These are phyloP conservation scores for Drosophila monieri DNA, from an alignment of 2,888 invertebrate species.

Conservation along the genomic window DNA sequence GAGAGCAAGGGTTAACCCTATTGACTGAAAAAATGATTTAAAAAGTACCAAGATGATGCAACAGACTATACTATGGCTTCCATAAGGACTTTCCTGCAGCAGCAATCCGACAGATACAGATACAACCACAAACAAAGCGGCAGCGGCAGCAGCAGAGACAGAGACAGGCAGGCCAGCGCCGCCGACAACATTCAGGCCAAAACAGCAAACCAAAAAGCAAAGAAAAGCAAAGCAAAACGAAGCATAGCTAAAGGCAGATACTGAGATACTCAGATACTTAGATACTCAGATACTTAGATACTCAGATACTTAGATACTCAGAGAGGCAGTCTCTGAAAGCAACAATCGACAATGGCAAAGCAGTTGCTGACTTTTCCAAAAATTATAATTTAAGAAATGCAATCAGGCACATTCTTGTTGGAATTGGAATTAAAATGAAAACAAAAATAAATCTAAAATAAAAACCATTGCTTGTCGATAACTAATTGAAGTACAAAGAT, in stretches of 20 bases:
- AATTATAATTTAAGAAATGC: no score
- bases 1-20: no score
- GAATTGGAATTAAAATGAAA: no score
- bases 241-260: conserved; percentile 57
- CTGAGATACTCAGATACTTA: conserved; percentile 50
- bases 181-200: conserved; percentile 80
- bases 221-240: conserved; percentile 39
- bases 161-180: no score
- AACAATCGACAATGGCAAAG: neutral
- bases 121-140: conserved; percentile 27
- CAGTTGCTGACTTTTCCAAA: conserved; percentile 1
- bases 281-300: conserved; percentile 41
- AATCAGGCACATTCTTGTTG: neutral
- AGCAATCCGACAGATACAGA: conserved; percentile 40
- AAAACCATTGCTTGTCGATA: conserved; percentile 13
- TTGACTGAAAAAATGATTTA: no score
- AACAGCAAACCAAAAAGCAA: conserved; percentile 34
- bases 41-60: no score
- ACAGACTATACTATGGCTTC: conserved; percentile 33
- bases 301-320: conserved; percentile 49
- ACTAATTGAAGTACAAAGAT: conserved; percentile 33
- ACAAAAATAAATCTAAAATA: neutral
- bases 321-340: no score
- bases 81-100: conserved; percentile 39
- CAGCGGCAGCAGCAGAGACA: conserved; percentile 6